These are phyloP conservation scores for Nesidiocoris tenuis DNA, from an alignment of 2,888 invertebrate genomes.

Conservation along the genomic window DNA sequence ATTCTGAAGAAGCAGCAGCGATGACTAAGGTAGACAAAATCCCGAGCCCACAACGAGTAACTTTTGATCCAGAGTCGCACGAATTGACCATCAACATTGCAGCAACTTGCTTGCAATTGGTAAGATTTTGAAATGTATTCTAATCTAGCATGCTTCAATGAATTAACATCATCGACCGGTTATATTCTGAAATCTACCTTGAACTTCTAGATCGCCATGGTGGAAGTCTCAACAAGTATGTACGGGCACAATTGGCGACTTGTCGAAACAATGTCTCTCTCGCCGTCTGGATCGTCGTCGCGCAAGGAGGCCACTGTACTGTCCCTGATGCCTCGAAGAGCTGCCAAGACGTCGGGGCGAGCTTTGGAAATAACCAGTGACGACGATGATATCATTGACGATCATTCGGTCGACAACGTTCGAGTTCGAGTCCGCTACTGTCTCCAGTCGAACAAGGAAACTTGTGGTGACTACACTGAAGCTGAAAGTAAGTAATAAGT, in stretches of 20 bases:
- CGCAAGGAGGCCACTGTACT: constrained; percentile 71
- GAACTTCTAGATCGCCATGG: constrained; percentile 50
- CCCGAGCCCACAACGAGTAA: constrained; percentile 75
- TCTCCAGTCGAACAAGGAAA: constrained; percentile 73
- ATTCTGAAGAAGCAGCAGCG: constrained; percentile 78
- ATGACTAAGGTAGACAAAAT: constrained; percentile 83
- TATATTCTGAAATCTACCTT: too few relatives aligned
- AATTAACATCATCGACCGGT: too few relatives aligned
- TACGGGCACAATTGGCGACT: constrained; percentile 64
- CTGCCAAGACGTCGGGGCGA: constrained; percentile 55
- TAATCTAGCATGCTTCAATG: too few relatives aligned
- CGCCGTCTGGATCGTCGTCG: constrained; percentile 70
- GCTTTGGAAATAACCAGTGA: constrained; percentile 55
- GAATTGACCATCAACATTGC: constrained; percentile 76
- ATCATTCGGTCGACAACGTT: constrained; percentile 53
- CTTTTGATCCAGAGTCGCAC: constrained; percentile 75
- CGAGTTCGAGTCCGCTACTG: constrained; percentile 79
- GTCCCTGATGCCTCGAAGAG: constrained; percentile 58
- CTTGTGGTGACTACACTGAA: constrained; percentile 79
- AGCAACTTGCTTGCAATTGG: constrained; percentile 73
- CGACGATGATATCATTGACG: constrained; percentile 53
- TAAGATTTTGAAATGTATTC: constrained; percentile 54
- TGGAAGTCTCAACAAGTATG: constrained; percentile 51
- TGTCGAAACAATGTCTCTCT: constrained; percentile 70
- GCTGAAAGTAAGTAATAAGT: constrained; percentile 72